Conservation (phyloP, 2,113 vertebrate species). For the Nothoprocta perdicaria region DNA sequence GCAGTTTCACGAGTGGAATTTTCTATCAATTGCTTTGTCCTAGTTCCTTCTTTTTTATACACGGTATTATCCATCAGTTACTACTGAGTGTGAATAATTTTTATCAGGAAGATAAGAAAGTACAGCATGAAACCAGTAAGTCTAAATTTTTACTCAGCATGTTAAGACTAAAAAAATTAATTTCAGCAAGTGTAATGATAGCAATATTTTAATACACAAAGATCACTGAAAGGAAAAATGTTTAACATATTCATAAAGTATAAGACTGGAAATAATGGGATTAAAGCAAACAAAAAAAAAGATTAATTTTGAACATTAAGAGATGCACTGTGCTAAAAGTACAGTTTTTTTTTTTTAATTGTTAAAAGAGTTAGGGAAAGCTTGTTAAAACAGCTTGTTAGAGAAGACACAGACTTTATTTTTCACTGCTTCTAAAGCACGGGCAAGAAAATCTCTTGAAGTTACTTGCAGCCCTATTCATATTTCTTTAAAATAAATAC, state of each 20-base stretch:
- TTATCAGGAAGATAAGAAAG: not conserved
- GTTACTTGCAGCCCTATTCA: not conserved
- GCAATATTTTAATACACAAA: not conserved
- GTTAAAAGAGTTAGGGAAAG: not conserved
- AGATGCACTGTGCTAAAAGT: not conserved
- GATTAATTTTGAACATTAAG: not conserved
- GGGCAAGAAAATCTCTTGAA: not conserved
- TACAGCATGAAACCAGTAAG: accelerated
- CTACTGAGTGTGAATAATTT: not conserved
- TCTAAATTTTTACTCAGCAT: not conserved
- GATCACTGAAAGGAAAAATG: not conserved
- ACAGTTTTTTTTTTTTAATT: not conserved
- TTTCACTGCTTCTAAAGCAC: not conserved
- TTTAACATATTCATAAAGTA: not conserved
- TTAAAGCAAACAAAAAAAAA: not conserved
- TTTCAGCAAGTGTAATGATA: not conserved
- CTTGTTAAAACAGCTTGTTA: not conserved
- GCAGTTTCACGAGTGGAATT: not conserved
- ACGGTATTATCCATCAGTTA: not conserved
- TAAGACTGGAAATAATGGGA: not conserved
- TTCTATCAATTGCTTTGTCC: not conserved
- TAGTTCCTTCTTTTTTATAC: not conserved
- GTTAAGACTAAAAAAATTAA: not conserved
- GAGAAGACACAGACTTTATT: not conserved
- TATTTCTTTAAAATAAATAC: not conserved